Conservation (phyloP, 2,797 vertebrate genomes). For the Pseudomugil tenellus region DNA sequence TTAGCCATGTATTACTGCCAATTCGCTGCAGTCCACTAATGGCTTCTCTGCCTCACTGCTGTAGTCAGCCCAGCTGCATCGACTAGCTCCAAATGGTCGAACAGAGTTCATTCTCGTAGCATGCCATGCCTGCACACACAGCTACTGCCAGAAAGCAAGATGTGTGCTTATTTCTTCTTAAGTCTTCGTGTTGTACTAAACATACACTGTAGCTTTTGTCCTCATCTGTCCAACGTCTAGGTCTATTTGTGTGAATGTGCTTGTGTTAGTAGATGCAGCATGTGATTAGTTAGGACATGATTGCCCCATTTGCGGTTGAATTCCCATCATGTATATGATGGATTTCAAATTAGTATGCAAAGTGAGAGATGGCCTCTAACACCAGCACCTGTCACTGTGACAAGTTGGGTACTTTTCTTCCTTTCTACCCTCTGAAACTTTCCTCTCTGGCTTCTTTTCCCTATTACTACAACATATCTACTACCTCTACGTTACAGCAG, state of each 20-base stretch:
- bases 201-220: neutral
- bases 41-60: slow-evolving; percentile 48
- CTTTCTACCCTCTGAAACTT: slow-evolving; percentile 6
- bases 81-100: slow-evolving; percentile 37
- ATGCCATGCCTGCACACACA: slow-evolving; percentile 12
- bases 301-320: slow-evolving; percentile 19
- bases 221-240: neutral
- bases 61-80: slow-evolving; percentile 27
- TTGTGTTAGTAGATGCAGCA: neutral
- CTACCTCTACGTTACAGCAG: neutral
- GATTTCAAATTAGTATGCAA: slow-evolving; percentile 43
- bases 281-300: slow-evolving; percentile 37
- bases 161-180: slow-evolving; percentile 9
- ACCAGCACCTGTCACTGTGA: slow-evolving; percentile 45
- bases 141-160: slow-evolving; percentile 1
- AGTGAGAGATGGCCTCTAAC: slow-evolving; percentile 36
- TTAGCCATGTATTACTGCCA: slow-evolving; percentile 42
- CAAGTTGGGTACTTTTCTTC: slow-evolving; percentile 16
- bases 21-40: slow-evolving; percentile 55
- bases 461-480: neutral
- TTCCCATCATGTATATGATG: slow-evolving; percentile 33
- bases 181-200: neutral
- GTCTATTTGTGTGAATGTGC: neutral
- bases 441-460: neutral
- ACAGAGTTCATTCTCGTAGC: slow-evolving; percentile 28